phyloP scores from a whole-genome alignment of 2,797 vertebrate species.

The Remorina albescens region DNA sequence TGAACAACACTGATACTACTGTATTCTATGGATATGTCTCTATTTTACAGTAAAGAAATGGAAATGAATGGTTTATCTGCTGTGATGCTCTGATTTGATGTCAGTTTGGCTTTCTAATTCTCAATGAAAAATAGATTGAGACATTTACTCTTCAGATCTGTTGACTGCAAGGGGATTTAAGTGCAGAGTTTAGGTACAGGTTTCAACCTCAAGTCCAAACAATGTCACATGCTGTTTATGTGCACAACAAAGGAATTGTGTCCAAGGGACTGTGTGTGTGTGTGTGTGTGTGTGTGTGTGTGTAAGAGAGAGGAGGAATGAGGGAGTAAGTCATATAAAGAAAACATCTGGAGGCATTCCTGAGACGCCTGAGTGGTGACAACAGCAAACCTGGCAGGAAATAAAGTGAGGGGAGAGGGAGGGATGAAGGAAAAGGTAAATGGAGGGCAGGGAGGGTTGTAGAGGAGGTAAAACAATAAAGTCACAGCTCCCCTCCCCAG shows the following conservation, averaged over 20 bases:
- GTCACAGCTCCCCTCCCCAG: background rate
- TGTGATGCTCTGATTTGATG: slow-evolving; percentile 24
- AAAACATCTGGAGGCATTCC: slow-evolving; percentile 82
- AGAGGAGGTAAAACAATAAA: slow-evolving; percentile 5
- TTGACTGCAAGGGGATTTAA: slow-evolving; percentile 4
- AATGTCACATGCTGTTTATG: slow-evolving; percentile 27
- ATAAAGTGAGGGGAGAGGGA: slow-evolving; percentile 40
- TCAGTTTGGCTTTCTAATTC: slow-evolving; percentile 32
- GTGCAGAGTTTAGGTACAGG: slow-evolving; percentile 34
- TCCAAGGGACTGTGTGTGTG: slow-evolving; percentile 13
- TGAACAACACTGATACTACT: background rate
- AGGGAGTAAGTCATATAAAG: slow-evolving; percentile 66
- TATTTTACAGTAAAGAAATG: slow-evolving; percentile 23
- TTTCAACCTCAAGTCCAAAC: slow-evolving; percentile 57
- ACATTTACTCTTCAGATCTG: slow-evolving; percentile 23
- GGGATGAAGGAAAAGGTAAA: slow-evolving; percentile 44
- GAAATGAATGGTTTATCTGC: slow-evolving; percentile 37
- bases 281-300: slow-evolving; percentile 7
- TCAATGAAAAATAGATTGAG: slow-evolving; percentile 11
- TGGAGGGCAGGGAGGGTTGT: background rate
- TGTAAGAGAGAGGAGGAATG: too few relatives aligned
- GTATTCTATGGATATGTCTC: slow-evolving; percentile 3
- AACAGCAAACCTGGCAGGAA: slow-evolving; percentile 66
- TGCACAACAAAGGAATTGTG: slow-evolving; percentile 56
- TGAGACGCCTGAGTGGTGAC: slow-evolving; percentile 74